These are phyloP conservation scores for Coptotermes formosanus DNA, from an alignment of 1,140 invertebrate species.

Conservation along the genomic window DNA sequence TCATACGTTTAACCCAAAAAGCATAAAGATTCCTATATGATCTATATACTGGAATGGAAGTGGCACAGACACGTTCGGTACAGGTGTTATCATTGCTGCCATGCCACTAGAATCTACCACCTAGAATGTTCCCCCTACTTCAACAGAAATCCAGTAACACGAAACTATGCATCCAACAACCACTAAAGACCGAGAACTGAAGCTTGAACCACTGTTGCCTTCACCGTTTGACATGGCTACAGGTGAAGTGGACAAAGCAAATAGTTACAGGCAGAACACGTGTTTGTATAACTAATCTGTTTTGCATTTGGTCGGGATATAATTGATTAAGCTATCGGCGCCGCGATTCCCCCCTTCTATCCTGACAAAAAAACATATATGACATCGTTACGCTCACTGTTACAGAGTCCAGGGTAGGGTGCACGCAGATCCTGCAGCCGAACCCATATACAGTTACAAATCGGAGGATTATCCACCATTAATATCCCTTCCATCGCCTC, in stretches of 20 bases:
- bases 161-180: too few species aligned
- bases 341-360: neutral
- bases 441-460: neutral
- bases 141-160: too few species aligned
- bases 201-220: neutral
- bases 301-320: neutral
- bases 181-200: too few species aligned
- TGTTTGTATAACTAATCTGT: constrained; percentile 19
- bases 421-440: neutral
- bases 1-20: too few species aligned
- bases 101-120: too few species aligned
- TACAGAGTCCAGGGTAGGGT: too few species aligned
- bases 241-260: constrained; percentile 6
- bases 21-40: too few species aligned
- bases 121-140: too few species aligned
- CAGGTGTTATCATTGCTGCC: too few species aligned
- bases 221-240: neutral
- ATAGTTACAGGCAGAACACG: constrained; percentile 5
- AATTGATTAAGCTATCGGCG: constrained; percentile 18
- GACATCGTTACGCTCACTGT: neutral
- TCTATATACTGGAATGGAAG: too few species aligned
- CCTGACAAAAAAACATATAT: neutral
- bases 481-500: neutral
- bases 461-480: neutral
- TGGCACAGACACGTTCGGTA: too few species aligned